These are phyloP conservation scores for Polyommatus iphigenia DNA, from an alignment of 2,888 invertebrate genomes.

Conservation along the genomic window DNA sequence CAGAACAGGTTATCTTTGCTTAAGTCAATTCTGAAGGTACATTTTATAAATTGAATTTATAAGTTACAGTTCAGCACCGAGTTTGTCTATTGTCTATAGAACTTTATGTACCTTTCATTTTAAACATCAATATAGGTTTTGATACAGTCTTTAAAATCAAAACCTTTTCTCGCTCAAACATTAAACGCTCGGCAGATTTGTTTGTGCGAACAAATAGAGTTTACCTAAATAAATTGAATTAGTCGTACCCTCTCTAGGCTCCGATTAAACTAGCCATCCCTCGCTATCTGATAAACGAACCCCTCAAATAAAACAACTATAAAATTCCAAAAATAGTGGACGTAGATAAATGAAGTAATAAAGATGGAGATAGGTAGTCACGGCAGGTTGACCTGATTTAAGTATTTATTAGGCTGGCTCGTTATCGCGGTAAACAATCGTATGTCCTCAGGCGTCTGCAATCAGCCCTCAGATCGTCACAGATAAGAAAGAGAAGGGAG, in stretches of 20 bases:
- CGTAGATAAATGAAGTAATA: conserved; percentile 30
- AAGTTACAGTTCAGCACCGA: conserved; percentile 16
- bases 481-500: conserved; percentile 55
- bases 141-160: neutral
- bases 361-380: conserved; percentile 24
- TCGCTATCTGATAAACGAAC: neutral
- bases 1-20: conserved; percentile 42
- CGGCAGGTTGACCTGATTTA: conserved; percentile 41
- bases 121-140: neutral
- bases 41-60: conserved; percentile 34
- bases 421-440: conserved; percentile 62
- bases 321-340: conserved; percentile 18
- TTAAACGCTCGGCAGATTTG: neutral
- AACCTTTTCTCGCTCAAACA: neutral
- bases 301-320: conserved; percentile 21
- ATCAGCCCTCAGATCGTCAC: conserved; percentile 67
- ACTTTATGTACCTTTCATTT: neutral
- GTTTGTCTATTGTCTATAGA: conserved; percentile 3
- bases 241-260: neutral
- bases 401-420: conserved; percentile 47
- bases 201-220: neutral
- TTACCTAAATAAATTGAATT: neutral
- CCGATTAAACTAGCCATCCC: neutral
- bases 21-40: conserved; percentile 39
- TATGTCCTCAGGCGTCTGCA: conserved; percentile 61